Evolutionary conservation across 1,140 invertebrate genomes (phyloP), one percentile per base, ranked within the genome.

Genomic region (Gyrodactylus bullatarudis): DNA sequence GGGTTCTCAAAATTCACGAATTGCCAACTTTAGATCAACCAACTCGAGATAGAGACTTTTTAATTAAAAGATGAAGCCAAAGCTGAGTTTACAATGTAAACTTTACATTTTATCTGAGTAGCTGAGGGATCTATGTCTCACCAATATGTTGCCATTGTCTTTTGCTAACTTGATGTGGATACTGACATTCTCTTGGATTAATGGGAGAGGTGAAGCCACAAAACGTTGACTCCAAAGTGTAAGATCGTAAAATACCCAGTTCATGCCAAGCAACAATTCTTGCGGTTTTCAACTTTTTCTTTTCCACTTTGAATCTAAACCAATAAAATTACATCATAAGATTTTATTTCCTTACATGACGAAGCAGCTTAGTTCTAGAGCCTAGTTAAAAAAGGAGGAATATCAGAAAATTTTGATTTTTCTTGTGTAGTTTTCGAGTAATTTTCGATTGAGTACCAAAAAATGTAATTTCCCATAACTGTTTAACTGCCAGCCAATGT

Each of bases 221-320:
- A 79, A 87, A 89, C 74, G 87, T 88, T 69, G 87, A 87, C 79
- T 91, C 89, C 85, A 91, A 86, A 1, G 89, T 91, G 79, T 91
- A 91, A 74, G 84, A 85, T 68, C 85, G 80, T 22, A 79, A 80
- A 26, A 91, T 84, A 20, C 85, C 86, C 69, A 89, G 85, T 78
- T 90, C 86, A 74, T 88, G 80, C 89, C 89, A 91, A 26, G 89
- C 84, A 0, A 87, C 86, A 71, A 91, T 86, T 54, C 89, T 82
- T 1, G 88, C 89, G 0, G 89, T 90, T 71, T 87, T 84, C 81
- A 91, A 88, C 73, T 89, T 85, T 73, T 84, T 83, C 75, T 86
- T 84, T 77, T 88, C 87, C 68, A 91, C 84, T 69, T 85, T 83
- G 81, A 87, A 91, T 69, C 85, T 86, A 80, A 88, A 90, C 77